Evolutionary conservation across 2,888 invertebrate species (phyloP).

Genomic region (Drosophila melanocephala): DNA sequence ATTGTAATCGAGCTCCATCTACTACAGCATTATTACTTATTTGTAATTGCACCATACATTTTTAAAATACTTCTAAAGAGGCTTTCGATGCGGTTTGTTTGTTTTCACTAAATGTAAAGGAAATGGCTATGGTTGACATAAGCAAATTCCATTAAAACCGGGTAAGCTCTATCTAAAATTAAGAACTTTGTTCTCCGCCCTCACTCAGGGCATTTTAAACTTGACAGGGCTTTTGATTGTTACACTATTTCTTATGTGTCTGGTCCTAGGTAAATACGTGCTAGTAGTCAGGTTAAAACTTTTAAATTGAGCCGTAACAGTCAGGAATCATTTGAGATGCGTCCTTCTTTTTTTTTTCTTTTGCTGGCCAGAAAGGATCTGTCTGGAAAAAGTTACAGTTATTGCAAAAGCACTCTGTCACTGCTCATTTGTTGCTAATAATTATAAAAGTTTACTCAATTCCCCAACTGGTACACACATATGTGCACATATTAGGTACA

Average conservation of each 20-base stretch:
- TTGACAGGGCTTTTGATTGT: constrained; percentile 57
- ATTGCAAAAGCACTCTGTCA: constrained; percentile 73
- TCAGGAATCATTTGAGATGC: constrained; percentile 69
- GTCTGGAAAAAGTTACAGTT: constrained; percentile 61
- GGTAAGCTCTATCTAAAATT: constrained; percentile 16
- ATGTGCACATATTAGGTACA: constrained; percentile 10
- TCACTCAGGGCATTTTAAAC: constrained; percentile 26
- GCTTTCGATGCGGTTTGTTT: neutral
- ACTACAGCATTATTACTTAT: too few relatives aligned
- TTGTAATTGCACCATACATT: too few relatives aligned
- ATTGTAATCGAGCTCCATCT: too few relatives aligned
- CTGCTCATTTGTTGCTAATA: constrained; percentile 81
- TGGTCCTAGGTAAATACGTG: constrained; percentile 12
- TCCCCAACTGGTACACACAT: constrained; percentile 61
- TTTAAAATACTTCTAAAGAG: too few relatives aligned
- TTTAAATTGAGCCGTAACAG: constrained; percentile 70
- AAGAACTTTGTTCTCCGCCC: constrained; percentile 28
- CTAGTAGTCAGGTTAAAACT: constrained; percentile 73
- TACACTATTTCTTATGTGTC: constrained; percentile 50
- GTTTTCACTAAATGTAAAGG: neutral
- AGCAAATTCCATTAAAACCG: constrained; percentile 4
- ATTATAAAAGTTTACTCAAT: constrained; percentile 78
- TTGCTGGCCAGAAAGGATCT: constrained; percentile 26
- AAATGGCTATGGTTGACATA: neutral
- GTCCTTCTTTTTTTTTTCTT: constrained; percentile 12